A percentile compares a stretch with the other conserved stretches of the same genome.
phyloP scores from a whole-genome alignment of 2,888 invertebrate species.

The Agrochola circellaris region DNA sequence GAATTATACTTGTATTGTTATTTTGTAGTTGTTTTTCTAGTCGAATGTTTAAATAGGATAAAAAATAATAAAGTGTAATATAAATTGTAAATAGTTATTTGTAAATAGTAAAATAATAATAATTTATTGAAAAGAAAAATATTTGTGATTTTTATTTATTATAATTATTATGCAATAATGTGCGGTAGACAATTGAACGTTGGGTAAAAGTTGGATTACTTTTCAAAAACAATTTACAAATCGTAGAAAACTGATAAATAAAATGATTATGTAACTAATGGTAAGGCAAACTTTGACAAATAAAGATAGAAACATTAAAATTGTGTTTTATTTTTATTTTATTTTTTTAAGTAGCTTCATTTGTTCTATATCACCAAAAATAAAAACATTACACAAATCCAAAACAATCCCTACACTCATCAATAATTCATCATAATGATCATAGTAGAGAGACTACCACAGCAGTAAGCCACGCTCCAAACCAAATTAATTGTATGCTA shows the following conservation, averaged over 20 bases:
- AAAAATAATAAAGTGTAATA: slow-evolving; percentile 47
- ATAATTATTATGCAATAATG: slow-evolving; percentile 49
- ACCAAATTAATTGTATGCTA: too few species aligned
- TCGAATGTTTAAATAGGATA: slow-evolving; percentile 67
- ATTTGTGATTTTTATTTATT: slow-evolving; percentile 46
- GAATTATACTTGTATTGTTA: slow-evolving; percentile 67
- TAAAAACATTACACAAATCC: not conserved
- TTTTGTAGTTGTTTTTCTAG: slow-evolving; percentile 74
- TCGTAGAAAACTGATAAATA: slow-evolving; percentile 70
- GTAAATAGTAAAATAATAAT: slow-evolving; percentile 62
- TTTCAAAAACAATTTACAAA: slow-evolving; percentile 57
- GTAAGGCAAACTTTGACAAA: slow-evolving; percentile 88
- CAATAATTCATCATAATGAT: not conserved
- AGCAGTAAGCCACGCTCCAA: too few species aligned
- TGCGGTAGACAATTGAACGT: slow-evolving; percentile 51
- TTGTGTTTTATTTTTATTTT: slow-evolving; percentile 66
- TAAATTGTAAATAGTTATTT: slow-evolving; percentile 68
- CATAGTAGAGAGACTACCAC: too few species aligned
- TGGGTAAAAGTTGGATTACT: slow-evolving; percentile 60
- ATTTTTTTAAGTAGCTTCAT: too few species aligned
- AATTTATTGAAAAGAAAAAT: slow-evolving; percentile 21
- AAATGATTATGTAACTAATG: slow-evolving; percentile 70
- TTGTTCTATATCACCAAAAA: too few species aligned
- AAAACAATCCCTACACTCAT: not conserved
- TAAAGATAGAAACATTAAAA: slow-evolving; percentile 84